Percentiles rank a stretch among this genome's conserved stretches.
These are phyloP conservation scores for Lithobates sylvaticus DNA, from an alignment of 2,797 vertebrate species.

Conservation along the genomic window DNA sequence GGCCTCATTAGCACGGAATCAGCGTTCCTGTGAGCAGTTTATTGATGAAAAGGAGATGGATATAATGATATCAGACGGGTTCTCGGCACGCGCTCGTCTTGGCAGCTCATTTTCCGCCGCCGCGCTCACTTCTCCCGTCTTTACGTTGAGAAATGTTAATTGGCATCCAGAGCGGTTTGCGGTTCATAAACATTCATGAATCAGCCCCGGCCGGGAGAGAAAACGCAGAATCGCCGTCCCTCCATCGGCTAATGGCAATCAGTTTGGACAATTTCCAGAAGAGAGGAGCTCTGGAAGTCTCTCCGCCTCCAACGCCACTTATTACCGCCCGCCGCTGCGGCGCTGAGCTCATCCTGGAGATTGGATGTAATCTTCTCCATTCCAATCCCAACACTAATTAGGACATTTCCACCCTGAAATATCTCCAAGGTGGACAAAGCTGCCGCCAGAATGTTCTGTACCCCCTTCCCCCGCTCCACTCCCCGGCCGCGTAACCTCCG, in stretches of 20 bases:
- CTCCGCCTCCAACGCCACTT: conserved; percentile 34
- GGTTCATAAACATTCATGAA: conserved; percentile 60
- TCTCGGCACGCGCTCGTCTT: conserved; percentile 50
- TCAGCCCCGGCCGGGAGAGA: conserved; percentile 12
- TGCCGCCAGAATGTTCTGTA: background rate
- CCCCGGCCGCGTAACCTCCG: background rate
- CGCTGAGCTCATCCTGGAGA: conserved; percentile 46
- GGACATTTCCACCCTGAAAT: conserved; percentile 36
- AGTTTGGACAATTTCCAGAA: conserved; percentile 49
- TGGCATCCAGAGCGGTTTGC: conserved; percentile 51
- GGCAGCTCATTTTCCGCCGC: conserved; percentile 62
- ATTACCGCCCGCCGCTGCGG: conserved; percentile 25
- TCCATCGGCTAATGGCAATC: conserved; percentile 52
- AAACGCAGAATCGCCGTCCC: conserved; percentile 23
- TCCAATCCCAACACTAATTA: conserved; percentile 42
- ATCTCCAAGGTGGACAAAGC: conserved; percentile 41
- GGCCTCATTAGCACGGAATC: conserved; percentile 61
- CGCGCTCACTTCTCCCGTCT: conserved; percentile 56
- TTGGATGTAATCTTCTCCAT: conserved; percentile 37
- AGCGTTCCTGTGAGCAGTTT: conserved; percentile 57
- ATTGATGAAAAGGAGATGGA: conserved; percentile 62
- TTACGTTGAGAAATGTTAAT: conserved; percentile 61
- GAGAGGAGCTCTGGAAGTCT: conserved; percentile 32
- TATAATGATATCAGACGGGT: conserved; percentile 62
- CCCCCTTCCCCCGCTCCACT: background rate